Conservation (phyloP, 2,113 vertebrate genomes). For the Mystacornis crossleyi region DNA sequence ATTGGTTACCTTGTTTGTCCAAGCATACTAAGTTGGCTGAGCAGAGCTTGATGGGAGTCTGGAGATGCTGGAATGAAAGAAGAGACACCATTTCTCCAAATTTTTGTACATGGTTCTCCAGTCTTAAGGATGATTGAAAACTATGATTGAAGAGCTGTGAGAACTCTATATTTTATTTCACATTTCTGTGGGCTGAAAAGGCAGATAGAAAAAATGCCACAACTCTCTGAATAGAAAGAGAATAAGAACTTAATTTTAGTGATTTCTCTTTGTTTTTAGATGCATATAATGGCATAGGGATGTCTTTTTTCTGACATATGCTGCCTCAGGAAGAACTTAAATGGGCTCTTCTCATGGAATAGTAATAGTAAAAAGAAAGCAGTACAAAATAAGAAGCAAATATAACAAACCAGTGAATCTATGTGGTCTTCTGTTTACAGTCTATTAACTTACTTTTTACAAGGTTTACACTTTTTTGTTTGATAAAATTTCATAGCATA, state of each 20-base stretch:
- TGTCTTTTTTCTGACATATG: neutral
- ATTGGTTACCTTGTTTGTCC: neutral
- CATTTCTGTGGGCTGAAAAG: neutral
- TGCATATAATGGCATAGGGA: neutral
- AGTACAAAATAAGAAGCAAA: neutral
- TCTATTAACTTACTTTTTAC: neutral
- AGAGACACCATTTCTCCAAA: neutral
- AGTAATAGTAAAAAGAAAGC: neutral
- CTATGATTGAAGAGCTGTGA: neutral
- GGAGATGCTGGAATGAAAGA: neutral
- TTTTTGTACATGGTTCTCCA: neutral
- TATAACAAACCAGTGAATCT: neutral
- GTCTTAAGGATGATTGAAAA: neutral
- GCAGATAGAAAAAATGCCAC: neutral
- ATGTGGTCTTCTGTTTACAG: neutral
- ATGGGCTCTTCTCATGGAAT: neutral
- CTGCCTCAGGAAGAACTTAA: neutral
- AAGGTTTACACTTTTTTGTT: neutral
- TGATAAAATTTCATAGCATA: neutral
- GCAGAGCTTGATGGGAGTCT: neutral
- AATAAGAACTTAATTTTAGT: conserved; percentile 1
- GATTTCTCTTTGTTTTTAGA: neutral
- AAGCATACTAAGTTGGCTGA: neutral
- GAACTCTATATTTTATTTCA: neutral
- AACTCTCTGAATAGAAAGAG: neutral